Conservation (phyloP, 2,113 vertebrate species). For the Crotalus viridis region DNA sequence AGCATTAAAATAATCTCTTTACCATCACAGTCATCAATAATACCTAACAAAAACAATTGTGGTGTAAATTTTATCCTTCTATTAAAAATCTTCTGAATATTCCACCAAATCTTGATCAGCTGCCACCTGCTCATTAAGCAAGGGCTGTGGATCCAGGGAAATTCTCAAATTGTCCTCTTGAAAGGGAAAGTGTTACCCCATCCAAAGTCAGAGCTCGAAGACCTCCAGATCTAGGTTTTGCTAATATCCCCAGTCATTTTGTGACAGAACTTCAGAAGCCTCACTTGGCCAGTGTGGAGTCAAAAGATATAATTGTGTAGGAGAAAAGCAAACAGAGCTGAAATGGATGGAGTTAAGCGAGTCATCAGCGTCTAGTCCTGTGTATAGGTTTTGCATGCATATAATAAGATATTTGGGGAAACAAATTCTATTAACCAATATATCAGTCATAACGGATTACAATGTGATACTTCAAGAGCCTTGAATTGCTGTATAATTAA, state of each 20-base stretch:
- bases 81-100: too few relatives aligned
- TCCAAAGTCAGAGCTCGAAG: background rate
- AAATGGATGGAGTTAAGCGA: background rate
- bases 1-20: too few relatives aligned
- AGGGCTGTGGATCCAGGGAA: background rate
- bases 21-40: too few relatives aligned
- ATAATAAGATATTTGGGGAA: background rate
- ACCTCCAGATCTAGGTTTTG: too few relatives aligned
- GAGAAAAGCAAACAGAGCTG: background rate
- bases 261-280: background rate
- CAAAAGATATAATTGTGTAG: background rate
- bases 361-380: background rate
- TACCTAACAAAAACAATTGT: too few relatives aligned
- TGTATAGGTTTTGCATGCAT: background rate
- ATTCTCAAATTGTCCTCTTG: background rate
- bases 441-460: constrained; percentile 58
- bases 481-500: constrained; percentile 71
- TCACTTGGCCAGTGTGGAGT: background rate
- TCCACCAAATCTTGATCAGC: background rate
- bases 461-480: constrained; percentile 59
- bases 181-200: background rate
- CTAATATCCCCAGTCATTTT: background rate
- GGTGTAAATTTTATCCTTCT: too few relatives aligned
- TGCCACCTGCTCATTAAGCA: background rate
- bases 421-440: constrained; percentile 21